These are phyloP conservation scores for Spodoptera frugiperda DNA, from an alignment of 1,140 invertebrate species.

Conservation along the genomic window DNA sequence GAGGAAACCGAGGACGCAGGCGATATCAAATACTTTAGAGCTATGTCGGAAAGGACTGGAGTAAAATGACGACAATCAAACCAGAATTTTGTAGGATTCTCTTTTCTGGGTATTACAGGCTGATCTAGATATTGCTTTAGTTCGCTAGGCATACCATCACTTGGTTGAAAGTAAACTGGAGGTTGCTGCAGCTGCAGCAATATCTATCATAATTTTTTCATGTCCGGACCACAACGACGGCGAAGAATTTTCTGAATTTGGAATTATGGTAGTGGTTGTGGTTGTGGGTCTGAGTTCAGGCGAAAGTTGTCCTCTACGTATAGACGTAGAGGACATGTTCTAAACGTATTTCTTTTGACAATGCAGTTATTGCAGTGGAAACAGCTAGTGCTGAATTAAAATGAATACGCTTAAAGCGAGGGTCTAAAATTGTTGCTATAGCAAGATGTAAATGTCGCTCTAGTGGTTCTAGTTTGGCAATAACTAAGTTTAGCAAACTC, in stretches of 20 bases:
- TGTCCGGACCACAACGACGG: slow-evolving; percentile 53
- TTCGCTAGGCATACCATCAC: slow-evolving; percentile 52
- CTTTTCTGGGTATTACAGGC: slow-evolving; percentile 47
- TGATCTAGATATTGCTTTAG: slow-evolving; percentile 56
- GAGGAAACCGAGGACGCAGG: slow-evolving; percentile 59
- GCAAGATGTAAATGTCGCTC: slow-evolving; percentile 59
- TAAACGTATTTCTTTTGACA: slow-evolving; percentile 51
- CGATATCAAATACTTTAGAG: slow-evolving; percentile 60
- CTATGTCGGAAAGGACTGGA: slow-evolving; percentile 57
- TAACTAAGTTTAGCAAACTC: slow-evolving; percentile 56
- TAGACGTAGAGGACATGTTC: too few species aligned
- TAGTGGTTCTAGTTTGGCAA: slow-evolving; percentile 50
- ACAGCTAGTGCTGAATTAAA: slow-evolving; percentile 59
- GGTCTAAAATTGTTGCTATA: slow-evolving; percentile 70
- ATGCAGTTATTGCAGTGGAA: slow-evolving; percentile 55
- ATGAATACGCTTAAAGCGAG: slow-evolving; percentile 69
- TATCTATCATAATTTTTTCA: slow-evolving; percentile 50
- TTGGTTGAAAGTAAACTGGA: slow-evolving; percentile 44
- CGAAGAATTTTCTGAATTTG: slow-evolving; percentile 47
- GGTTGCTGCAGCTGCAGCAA: slow-evolving; percentile 43
- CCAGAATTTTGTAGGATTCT: slow-evolving; percentile 55
- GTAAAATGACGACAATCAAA: slow-evolving; percentile 52
- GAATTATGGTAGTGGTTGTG: slow-evolving; percentile 6
- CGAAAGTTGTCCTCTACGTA: slow-evolving; percentile 57
- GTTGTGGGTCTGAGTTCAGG: slow-evolving; percentile 17